Base-by-base conservation (phyloP, 2,797 vertebrate genomes). In the Chromis chromis region DNA sequence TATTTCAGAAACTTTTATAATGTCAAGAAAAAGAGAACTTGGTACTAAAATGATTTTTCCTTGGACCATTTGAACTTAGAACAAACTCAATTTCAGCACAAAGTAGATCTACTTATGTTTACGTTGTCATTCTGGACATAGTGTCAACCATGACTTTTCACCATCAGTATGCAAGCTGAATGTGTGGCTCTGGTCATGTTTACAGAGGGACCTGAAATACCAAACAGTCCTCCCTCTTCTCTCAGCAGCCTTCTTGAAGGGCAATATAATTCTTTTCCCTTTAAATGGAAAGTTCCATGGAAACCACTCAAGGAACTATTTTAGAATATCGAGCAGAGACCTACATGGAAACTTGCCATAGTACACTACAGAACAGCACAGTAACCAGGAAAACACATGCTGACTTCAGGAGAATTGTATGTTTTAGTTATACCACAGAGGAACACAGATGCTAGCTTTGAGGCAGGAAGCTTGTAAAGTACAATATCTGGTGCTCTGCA, bases 241-340 rank as follows among this genome's bases (percentile, higher is more conserved):
- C 56, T 56, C 39, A 2, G 68, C 80, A 65, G 77, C 66, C 74
- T 53, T 84, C 77, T 76, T 36, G 10, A 79, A 85, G 65, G 55
- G 54, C 79, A 72, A 64, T 62, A 55, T 80, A 55, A 76, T 74
- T 82, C 73, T 69, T 79, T 74, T 74, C 52, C 70, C 53, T 89
- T 80, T 76, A 75, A 84, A 84, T 89, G 82, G 88, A 92, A 90
- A 85, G 74, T 88, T 89, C 76, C 69, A 60, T 79, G 58, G 64
- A 89, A 89, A 84, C 70, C 76, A 67, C 81, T 63, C 0, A 22
- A 65, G 33, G n/a, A 84, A 82, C 80, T 84, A 57, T 91, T 91
- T 87, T 70, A 57, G 61, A 84, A 65, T 63, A 66, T 80, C 53
- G 57, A 71, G 64, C 74, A 76, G 61, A 76, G 78, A 70, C 76